phyloP scores from a whole-genome alignment of 2,888 invertebrate genomes.

The Noctua comes region DNA sequence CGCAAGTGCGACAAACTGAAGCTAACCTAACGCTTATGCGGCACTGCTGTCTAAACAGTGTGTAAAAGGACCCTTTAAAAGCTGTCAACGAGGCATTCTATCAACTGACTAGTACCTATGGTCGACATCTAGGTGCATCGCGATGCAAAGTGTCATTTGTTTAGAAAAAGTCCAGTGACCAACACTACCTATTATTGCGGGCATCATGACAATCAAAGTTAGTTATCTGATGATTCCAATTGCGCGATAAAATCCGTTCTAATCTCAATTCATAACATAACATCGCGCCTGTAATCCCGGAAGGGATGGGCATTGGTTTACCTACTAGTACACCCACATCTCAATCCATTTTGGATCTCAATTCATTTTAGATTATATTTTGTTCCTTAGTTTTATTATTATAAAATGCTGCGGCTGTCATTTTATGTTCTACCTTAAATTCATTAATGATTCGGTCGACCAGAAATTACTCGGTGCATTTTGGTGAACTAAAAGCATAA shows the following conservation, averaged over 20 bases:
- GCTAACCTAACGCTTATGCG: too few species aligned
- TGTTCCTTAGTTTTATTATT: neutral
- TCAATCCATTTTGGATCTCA: neutral
- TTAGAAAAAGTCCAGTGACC: neutral
- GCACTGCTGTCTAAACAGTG: too few species aligned
- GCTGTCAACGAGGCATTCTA: too few species aligned
- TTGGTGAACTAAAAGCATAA: conserved; percentile 16
- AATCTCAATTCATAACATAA: too few species aligned
- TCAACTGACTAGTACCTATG: neutral
- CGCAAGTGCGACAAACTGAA: too few species aligned
- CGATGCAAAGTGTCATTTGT: neutral
- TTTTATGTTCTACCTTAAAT: conserved; percentile 4
- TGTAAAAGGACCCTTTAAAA: too few species aligned
- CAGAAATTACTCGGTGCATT: conserved; percentile 23
- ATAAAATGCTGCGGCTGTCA: neutral
- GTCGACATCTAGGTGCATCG: neutral
- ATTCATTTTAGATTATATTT: neutral
- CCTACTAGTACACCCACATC: neutral
- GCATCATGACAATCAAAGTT: neutral
- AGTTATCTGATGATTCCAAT: neutral
- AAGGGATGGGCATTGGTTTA: too few species aligned
- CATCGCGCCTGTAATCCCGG: too few species aligned
- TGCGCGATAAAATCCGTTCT: too few species aligned
- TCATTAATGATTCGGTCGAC: neutral
- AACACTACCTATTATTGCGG: neutral